Evolutionary conservation across 2,797 vertebrate genomes (phyloP), one percentile per base, ranked within the genome.

Genomic region (Helostoma temminkii): DNA sequence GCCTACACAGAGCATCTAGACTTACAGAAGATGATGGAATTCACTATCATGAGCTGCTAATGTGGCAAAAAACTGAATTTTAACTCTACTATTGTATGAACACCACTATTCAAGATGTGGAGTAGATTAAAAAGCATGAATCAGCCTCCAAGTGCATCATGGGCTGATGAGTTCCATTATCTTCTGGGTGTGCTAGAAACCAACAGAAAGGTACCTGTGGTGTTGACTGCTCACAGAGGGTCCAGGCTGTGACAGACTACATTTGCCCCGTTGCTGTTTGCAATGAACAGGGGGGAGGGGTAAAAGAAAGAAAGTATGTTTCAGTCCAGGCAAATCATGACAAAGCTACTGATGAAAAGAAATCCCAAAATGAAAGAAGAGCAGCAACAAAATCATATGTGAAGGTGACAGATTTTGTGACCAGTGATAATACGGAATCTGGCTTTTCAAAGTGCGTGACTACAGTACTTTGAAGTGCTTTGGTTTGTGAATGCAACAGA

Each of bases 171-270:
- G 94, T 97, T 97, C 94, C 94, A 98, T 97, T 95, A 98, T 98
- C 97, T 96, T 96, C 96, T 94, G 93, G 84, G 82, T 74, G 88
- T 94, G 96, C 96, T 96, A 96, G 95, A 97, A 97, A 96, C 96
- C 96, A 97, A 95, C 96, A 98, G 96, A 97, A 94, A 96, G 94
- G 96, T 99, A 99, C 97, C 97, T 98, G 96, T 94, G 96, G 84
- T 94, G 95, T 93, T 95, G 95, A 93, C 95, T 95, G 96, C 92
- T 96, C 96, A 95, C 96, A 96, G 96, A 96, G 93, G 96, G 92
- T 97, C 96, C 96, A 91, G 96, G 95, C 95, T 96, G 95, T 94
- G 96, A 96, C 95, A 95, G 91, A 95, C 94, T 97, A 97, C 95
- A 94, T 96, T 96, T 96, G 96, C 95, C 96, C 94, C 96, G 95